Evolutionary conservation across 2,797 vertebrate species (phyloP).

Genomic region (Falco peregrinus): DNA sequence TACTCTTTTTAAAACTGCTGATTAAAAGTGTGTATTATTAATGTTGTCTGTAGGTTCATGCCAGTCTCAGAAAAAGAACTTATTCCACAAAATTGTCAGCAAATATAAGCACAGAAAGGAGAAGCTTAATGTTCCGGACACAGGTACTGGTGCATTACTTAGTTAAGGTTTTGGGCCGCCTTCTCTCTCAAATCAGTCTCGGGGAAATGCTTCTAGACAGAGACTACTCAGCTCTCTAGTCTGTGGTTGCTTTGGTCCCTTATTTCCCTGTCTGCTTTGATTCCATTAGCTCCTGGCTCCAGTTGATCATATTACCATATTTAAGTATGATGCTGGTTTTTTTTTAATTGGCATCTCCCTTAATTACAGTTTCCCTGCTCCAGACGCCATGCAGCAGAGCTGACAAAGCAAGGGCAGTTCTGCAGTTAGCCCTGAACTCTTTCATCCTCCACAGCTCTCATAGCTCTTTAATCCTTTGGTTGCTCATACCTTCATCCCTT

Average conservation of each 20-base stretch:
- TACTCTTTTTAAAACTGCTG: neutral
- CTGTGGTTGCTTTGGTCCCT: neutral
- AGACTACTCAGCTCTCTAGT: neutral
- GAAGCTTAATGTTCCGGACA: conserved; percentile 88
- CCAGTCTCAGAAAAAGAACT: conserved; percentile 95
- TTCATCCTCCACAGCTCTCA: neutral
- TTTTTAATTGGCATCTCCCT: neutral
- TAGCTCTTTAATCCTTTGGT: neutral
- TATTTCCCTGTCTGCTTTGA: conserved; percentile 33
- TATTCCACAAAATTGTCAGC: conserved; percentile 97
- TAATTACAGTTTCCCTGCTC: neutral
- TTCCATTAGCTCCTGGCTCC: conserved; percentile 12
- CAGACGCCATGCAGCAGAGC: neutral
- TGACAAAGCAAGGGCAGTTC: neutral
- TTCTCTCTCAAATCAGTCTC: conserved; percentile 18
- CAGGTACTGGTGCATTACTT: conserved; percentile 82
- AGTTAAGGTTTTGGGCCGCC: conserved; percentile 53
- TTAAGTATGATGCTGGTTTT: neutral
- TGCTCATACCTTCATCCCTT: neutral
- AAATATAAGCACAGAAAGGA: conserved; percentile 96
- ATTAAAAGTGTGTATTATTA: conserved; percentile 76
- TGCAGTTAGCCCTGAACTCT: neutral
- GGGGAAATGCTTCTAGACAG: neutral
- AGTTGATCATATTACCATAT: neutral
- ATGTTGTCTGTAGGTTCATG: conserved; percentile 90